Conservation (phyloP, 2,888 invertebrate genomes). For the Limenitis camilla region DNA sequence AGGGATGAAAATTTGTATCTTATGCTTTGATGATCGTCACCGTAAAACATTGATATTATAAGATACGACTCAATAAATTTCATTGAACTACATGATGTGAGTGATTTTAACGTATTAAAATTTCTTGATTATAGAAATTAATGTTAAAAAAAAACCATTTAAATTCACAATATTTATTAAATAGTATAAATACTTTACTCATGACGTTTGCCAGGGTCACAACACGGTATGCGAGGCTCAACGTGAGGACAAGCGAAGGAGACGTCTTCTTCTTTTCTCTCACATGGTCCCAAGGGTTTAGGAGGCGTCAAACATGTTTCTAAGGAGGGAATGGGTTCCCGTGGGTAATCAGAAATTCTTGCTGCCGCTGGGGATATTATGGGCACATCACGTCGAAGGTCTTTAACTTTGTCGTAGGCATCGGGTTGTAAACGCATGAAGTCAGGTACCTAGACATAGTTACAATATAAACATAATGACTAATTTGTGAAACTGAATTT, state of each 20-base stretch:
- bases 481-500: no score
- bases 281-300: conserved; percentile 39
- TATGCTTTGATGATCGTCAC: no score
- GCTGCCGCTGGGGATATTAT: conserved; percentile 56
- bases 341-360: conserved; percentile 41
- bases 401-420: conserved; percentile 52
- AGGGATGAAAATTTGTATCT: no score
- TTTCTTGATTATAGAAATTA: no score
- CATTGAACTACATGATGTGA: no score
- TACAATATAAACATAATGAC: not conserved
- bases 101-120: no score
- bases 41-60: no score
- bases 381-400: conserved; percentile 48
- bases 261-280: conserved; percentile 50
- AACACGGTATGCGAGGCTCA: conserved; percentile 47
- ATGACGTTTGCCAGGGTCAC: conserved; percentile 38
- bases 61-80: no score
- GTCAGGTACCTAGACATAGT: conserved; percentile 44
- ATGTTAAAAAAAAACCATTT: not conserved
- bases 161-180: no score
- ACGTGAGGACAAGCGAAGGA: conserved; percentile 55
- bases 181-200: not conserved
- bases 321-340: conserved; percentile 33
- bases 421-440: conserved; percentile 55
- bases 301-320: conserved; percentile 40